These are phyloP conservation scores for Tangara arthus DNA, from an alignment of 2,797 vertebrate species.

Conservation along the genomic window DNA sequence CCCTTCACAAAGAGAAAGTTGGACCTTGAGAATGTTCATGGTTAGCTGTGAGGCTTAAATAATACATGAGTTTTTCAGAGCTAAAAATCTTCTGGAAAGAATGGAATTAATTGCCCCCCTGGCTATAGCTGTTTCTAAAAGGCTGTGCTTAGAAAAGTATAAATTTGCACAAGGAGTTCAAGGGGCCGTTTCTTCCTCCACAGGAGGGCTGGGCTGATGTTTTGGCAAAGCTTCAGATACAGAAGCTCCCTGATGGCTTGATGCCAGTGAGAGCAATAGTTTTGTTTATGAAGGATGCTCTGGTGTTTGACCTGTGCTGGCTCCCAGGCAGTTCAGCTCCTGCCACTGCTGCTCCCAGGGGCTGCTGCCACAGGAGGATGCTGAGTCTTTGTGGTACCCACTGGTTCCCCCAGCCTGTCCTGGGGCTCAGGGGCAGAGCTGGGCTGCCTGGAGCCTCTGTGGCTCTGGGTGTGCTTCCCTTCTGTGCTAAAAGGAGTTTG, in stretches of 20 bases:
- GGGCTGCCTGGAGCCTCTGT: background rate
- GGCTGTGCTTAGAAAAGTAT: background rate
- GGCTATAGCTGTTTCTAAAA: slow-evolving; percentile 17
- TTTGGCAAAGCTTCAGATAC: background rate
- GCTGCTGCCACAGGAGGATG: rapidly evolving
- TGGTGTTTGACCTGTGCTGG: background rate
- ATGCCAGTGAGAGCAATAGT: background rate
- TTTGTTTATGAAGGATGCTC: background rate
- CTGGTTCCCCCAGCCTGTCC: background rate
- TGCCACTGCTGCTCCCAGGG: background rate
- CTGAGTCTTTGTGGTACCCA: rapidly evolving
- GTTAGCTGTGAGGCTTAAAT: slow-evolving; percentile 6
- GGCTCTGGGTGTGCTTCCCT: background rate
- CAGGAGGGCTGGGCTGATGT: background rate
- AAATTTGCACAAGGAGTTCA: background rate
- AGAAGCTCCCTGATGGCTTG: background rate
- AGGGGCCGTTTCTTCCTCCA: background rate
- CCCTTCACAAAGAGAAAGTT: background rate
- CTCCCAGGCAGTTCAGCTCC: background rate
- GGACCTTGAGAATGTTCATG: background rate
- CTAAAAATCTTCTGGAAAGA: slow-evolving; percentile 16
- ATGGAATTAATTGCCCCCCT: slow-evolving; percentile 40
- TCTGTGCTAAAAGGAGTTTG: background rate
- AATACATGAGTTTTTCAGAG: background rate
- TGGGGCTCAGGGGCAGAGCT: background rate